A percentile compares a stretch with the other conserved stretches of the same genome.
Conservation (phyloP, 2,888 invertebrate genomes). For the Gandaritis pyraliata region DNA sequence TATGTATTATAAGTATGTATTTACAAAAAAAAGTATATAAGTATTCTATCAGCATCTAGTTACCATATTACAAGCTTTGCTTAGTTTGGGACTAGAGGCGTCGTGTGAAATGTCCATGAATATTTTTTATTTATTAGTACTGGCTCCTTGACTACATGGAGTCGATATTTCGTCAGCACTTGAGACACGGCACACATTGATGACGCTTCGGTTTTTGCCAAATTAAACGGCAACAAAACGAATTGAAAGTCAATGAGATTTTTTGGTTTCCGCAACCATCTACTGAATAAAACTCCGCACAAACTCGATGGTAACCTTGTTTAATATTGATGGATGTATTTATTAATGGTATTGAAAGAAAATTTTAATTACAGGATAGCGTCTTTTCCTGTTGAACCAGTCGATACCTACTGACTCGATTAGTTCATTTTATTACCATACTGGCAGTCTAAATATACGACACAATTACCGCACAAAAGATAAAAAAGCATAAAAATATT, state of each 20-base stretch:
- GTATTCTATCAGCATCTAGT: too few species aligned
- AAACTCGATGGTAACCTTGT: slow-evolving; percentile 24
- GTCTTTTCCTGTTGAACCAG: too few species aligned
- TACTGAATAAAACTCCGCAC: slow-evolving; percentile 28
- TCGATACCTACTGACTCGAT: too few species aligned
- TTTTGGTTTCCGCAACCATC: slow-evolving; percentile 36
- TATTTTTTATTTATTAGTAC: background rate
- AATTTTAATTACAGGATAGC: slow-evolving; percentile 5
- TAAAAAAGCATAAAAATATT: slow-evolving; percentile 27
- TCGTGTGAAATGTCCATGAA: too few species aligned
- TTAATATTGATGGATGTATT: slow-evolving; percentile 30
- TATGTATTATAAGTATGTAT: too few species aligned
- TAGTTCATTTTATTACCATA: background rate
- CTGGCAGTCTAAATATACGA: slow-evolving; percentile 10
- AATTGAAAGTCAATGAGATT: slow-evolving; percentile 39
- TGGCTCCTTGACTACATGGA: slow-evolving; percentile 15
- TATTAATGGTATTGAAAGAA: slow-evolving; percentile 15
- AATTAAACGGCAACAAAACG: slow-evolving; percentile 42
- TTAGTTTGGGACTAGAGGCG: too few species aligned
- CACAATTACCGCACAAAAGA: slow-evolving; percentile 1
- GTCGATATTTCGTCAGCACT: slow-evolving; percentile 43
- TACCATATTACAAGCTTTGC: too few species aligned
- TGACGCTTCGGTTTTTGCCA: slow-evolving; percentile 44
- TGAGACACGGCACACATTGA: slow-evolving; percentile 37
- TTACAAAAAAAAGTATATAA: too few species aligned